Percentiles rank a stretch among this genome's conserved stretches.
Evolutionary conservation across 2,797 vertebrate species (phyloP).

Genomic region (Cichlasoma orientale): DNA sequence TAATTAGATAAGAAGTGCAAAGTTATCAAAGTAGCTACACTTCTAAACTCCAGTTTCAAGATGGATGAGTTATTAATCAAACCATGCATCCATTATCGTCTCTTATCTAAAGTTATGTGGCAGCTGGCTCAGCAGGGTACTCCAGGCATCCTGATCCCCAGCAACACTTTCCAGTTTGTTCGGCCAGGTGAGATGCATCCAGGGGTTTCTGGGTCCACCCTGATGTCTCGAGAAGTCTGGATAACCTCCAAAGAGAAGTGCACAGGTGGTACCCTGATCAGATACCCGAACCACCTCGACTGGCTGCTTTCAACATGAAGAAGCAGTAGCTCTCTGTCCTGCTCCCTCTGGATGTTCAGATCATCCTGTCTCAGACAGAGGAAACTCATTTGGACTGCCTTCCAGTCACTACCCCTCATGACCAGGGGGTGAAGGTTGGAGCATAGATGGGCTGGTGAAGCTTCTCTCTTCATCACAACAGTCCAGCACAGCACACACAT

Average conservation of each 20-base stretch:
- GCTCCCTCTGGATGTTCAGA: no score
- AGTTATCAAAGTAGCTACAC: not conserved
- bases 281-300: not conserved
- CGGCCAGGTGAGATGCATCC: not conserved
- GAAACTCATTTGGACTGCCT: not conserved
- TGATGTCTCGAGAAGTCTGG: not conserved
- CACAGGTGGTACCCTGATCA: fast-evolving
- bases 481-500: not conserved
- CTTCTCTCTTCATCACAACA: not conserved
- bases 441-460: not conserved
- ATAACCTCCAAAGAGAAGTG: not conserved
- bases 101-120: not conserved
- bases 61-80: not conserved
- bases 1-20: not conserved
- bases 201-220: not conserved
- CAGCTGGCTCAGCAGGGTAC: fast-evolving
- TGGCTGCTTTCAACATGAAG: no score
- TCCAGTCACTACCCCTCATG: not conserved
- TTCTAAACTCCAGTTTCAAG: not conserved
- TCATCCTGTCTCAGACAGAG: not conserved
- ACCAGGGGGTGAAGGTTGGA: not conserved
- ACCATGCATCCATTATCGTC: not conserved
- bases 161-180: not conserved
- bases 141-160: not conserved
- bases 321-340: no score